Evolutionary conservation across 2,797 vertebrate genomes (phyloP), one percentile per base, ranked within the genome.

Genomic region (Aldrovandia affinis): DNA sequence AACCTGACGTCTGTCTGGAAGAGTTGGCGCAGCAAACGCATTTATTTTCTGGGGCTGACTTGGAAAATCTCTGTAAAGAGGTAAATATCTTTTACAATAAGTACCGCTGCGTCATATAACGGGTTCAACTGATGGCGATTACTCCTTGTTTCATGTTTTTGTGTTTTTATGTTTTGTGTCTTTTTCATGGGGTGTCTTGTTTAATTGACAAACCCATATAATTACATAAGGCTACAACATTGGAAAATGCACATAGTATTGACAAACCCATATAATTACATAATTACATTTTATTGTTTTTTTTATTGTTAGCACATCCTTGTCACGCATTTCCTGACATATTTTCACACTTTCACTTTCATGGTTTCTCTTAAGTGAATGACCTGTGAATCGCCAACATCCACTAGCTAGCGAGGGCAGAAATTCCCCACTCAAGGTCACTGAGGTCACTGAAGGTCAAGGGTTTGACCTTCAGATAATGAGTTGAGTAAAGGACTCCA

Each of bases 61-160:
- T 98, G 89, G 94, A 96, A 90, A 98, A 97, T 90, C 95, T 99
- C 2, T 99, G 98, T 87, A 98, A 95, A 94, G 98, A 99, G 96
- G 98, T 99, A 92, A 89, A 90, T 82, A 8, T 83, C 20, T n/a
- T n/a, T n/a, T n/a, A n/a, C n/a, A n/a, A n/a, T n/a, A n/a, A n/a
- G n/a, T n/a, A n/a, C n/a, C n/a, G n/a, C n/a, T n/a, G n/a, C n/a
- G n/a, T n/a, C n/a, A n/a, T n/a, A n/a, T n/a, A n/a, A n/a, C n/a
- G n/a, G n/a, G n/a, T n/a, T n/a, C n/a, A n/a, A n/a, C n/a, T n/a
- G n/a, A n/a, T n/a, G n/a, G n/a, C n/a, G n/a, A n/a, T n/a, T n/a
- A n/a, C n/a, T n/a, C n/a, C n/a, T n/a, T n/a, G n/a, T 73, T 73
- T 73, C 39, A 22, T 73, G 28, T 33, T 15, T 14, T 9, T 61